phyloP scores from a whole-genome alignment of 2,113 vertebrate genomes.

The Zosterops hypoxanthus region DNA sequence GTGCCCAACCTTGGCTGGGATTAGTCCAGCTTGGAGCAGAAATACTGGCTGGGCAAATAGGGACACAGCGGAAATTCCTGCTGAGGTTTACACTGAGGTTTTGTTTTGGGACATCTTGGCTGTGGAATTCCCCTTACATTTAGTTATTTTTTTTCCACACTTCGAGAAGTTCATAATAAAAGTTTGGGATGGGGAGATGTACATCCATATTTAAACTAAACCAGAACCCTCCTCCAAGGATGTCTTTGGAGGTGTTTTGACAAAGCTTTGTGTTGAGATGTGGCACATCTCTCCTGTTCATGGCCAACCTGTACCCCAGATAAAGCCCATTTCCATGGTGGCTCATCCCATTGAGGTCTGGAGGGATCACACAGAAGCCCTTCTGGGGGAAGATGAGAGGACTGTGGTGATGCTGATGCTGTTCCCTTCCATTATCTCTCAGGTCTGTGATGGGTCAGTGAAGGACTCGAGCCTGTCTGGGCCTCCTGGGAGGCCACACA shows the following conservation, averaged over 20 bases:
- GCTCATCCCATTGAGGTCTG: fast-evolving
- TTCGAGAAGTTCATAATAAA: fast-evolving
- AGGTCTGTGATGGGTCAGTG: constrained; percentile 55
- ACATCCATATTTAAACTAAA: background rate
- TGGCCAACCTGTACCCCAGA: background rate
- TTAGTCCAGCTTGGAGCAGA: background rate
- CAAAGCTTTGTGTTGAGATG: fast-evolving
- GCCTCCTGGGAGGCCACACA: background rate
- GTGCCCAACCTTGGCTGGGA: background rate
- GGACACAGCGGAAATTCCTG: fast-evolving
- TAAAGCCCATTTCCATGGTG: background rate
- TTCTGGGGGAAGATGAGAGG: background rate
- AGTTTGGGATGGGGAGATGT: background rate
- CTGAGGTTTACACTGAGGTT: background rate
- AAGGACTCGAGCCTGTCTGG: background rate
- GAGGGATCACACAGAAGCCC: background rate
- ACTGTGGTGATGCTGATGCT: background rate
- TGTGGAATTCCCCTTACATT: background rate
- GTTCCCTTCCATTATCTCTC: background rate
- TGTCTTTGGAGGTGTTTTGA: background rate
- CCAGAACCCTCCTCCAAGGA: background rate
- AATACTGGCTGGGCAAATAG: background rate
- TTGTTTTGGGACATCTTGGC: background rate
- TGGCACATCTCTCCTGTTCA: background rate
- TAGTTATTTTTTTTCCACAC: background rate